Conservation (phyloP, 2,113 vertebrate genomes). For the Semnornis frantzii region DNA sequence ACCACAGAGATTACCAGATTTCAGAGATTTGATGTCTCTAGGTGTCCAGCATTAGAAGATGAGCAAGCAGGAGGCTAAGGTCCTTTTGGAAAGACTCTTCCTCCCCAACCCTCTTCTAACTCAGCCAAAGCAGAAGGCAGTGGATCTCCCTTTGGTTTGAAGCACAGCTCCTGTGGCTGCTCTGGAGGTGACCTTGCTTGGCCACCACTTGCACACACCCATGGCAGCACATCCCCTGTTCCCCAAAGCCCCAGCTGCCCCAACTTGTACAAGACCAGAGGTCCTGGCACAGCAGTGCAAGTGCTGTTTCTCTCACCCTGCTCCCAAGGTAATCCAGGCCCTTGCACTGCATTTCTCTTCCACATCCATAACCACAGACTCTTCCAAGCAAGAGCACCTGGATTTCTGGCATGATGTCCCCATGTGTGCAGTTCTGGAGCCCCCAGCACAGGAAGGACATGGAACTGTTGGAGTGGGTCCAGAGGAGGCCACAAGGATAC, state of each 20-base stretch:
- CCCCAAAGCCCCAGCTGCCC: too few species aligned
- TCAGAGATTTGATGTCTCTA: neutral
- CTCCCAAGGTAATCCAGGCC: too few species aligned
- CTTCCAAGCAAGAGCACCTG: neutral
- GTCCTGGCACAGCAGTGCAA: neutral
- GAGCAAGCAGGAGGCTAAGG: neutral
- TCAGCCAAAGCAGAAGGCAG: neutral
- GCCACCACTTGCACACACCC: fast-evolving
- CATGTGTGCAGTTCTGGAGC: too few species aligned
- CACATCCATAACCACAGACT: neutral
- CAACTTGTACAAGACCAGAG: neutral
- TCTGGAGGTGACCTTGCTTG: neutral
- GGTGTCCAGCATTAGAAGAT: fast-evolving
- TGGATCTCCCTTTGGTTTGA: neutral
- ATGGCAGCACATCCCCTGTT: neutral
- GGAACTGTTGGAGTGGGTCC: too few species aligned
- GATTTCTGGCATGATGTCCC: too few species aligned
- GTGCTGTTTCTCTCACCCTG: neutral
- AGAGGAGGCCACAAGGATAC: too few species aligned
- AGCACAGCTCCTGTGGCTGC: neutral
- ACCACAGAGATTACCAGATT: neutral
- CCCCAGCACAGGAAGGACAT: neutral
- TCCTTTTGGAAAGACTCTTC: neutral
- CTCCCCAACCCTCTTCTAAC: neutral
- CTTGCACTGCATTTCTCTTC: neutral